phyloP scores from a whole-genome alignment of 2,797 vertebrate genomes.

The Pipistrellus kuhlii region DNA sequence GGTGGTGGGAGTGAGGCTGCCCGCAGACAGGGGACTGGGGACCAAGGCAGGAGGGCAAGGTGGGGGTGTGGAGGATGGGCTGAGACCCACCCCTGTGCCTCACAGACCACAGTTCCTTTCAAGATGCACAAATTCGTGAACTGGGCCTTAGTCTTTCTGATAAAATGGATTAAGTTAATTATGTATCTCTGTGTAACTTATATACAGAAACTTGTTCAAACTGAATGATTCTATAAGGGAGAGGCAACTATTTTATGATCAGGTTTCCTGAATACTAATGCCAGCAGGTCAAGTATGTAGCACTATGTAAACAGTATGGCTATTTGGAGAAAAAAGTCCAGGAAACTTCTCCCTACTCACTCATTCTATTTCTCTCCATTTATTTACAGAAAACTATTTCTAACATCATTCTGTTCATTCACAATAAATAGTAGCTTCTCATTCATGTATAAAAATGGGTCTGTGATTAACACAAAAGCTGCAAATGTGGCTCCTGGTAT shows the following conservation, averaged over 20 bases:
- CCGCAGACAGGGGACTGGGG: no score
- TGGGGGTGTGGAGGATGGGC: no score
- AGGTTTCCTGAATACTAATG: not conserved
- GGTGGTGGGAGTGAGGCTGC: no score
- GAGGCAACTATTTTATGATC: not conserved
- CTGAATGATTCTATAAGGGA: not conserved
- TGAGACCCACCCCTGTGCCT: no score
- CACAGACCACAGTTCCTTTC: no score
- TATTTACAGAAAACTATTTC: slow-evolving; percentile 7
- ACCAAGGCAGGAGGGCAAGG: no score
- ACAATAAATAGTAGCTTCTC: slow-evolving; percentile 18
- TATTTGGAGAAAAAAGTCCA: not conserved
- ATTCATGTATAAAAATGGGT: not conserved
- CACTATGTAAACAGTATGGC: not conserved
- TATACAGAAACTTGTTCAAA: slow-evolving; percentile 20
- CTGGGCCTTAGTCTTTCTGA: not conserved
- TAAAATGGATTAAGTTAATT: slow-evolving; percentile 58
- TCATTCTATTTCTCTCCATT: not conserved
- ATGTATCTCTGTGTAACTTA: not conserved
- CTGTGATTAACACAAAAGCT: not conserved
- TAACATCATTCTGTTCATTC: slow-evolving; percentile 3
- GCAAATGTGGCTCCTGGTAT: not conserved
- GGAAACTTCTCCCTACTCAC: not conserved
- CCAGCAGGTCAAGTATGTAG: not conserved
- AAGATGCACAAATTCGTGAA: no score